Evolutionary conservation across 1,140 invertebrate species (phyloP).

Genomic region (Aleiodes sp.): DNA sequence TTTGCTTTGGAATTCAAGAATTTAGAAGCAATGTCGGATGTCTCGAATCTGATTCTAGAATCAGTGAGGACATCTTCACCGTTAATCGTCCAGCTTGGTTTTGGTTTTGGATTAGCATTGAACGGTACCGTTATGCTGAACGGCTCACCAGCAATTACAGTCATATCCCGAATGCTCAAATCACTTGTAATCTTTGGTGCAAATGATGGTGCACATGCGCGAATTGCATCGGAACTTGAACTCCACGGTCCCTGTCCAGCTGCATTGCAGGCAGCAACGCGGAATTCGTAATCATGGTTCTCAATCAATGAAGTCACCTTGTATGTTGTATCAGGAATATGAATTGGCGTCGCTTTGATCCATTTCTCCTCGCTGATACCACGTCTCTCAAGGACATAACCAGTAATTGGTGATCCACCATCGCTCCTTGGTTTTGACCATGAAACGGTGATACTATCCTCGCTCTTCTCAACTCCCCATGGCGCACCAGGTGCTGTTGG

Average conservation of each 20-base stretch:
- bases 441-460: conserved; percentile 92
- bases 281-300: conserved; percentile 97
- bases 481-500: conserved; percentile 91
- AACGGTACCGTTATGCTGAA: conserved; percentile 96
- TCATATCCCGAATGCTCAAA: conserved; percentile 92
- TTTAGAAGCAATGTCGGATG: conserved; percentile 80
- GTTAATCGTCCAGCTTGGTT: conserved; percentile 88
- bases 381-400: conserved; percentile 93
- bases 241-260: conserved; percentile 94
- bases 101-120: conserved; percentile 88
- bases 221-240: conserved; percentile 89
- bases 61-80: conserved; percentile 83
- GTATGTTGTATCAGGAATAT: conserved; percentile 82
- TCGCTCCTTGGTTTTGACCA: conserved; percentile 95
- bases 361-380: conserved; percentile 89
- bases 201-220: conserved; percentile 84
- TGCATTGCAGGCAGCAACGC: conserved; percentile 95
- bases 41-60: conserved; percentile 88
- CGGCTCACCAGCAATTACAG: conserved; percentile 93
- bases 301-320: conserved; percentile 89
- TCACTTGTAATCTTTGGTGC: conserved; percentile 93
- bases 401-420: conserved; percentile 90
- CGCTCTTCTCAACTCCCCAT: conserved; percentile 84
- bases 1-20: conserved; percentile 90
- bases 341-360: conserved; percentile 86